Percentiles rank a stretch among this genome's conserved stretches.
Conservation (phyloP, 2,113 vertebrate species). For the Rafetus swinhoei region DNA sequence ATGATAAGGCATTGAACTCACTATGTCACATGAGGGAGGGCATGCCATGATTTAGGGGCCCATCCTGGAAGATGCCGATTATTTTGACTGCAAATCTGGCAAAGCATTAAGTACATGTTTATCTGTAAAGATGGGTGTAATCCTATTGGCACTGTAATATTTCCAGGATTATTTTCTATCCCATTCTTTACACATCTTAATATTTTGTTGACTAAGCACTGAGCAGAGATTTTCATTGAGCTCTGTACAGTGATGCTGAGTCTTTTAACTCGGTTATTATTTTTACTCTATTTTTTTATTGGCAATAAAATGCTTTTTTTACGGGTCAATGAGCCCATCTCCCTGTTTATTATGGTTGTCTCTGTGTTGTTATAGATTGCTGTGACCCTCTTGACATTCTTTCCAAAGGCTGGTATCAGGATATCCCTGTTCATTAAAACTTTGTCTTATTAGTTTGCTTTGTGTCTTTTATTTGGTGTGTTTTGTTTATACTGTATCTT, state of each 20-base stretch:
- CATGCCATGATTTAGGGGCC: not conserved
- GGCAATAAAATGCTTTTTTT: not conserved
- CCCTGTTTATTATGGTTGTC: not conserved
- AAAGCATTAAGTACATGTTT: not conserved
- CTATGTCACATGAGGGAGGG: accelerated
- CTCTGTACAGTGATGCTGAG: not conserved
- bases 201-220: not conserved
- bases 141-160: not conserved
- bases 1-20: not conserved
- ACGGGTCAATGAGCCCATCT: not conserved
- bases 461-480: accelerated
- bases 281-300: not conserved
- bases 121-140: not conserved
- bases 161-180: not conserved
- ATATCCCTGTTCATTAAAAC: not conserved
- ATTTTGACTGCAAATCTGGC: not conserved
- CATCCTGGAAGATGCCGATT: not conserved
- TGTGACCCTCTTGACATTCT: not conserved
- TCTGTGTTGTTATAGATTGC: not conserved
- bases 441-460: not conserved
- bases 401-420: not conserved
- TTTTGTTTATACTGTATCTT: not conserved
- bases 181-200: not conserved
- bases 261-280: not conserved
- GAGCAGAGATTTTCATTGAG: not conserved